Evolutionary conservation across 2,888 invertebrate species (phyloP), one percentile per base, ranked within the genome.

Genomic region (Diarsia dahlii): DNA sequence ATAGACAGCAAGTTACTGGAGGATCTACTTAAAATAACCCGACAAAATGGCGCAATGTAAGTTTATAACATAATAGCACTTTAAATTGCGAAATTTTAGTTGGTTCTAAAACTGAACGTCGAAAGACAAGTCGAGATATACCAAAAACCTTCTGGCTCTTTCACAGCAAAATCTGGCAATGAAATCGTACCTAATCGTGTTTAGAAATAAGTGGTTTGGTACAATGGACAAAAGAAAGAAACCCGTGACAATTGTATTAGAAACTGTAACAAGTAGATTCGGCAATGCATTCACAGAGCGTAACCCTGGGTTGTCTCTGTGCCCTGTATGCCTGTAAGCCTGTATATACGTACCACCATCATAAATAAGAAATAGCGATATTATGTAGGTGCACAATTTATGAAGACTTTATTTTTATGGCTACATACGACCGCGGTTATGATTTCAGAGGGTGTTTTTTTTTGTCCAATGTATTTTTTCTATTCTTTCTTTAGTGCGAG

Each of bases 221-320:
- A 80, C 79, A 76, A 76, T 76, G 71, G 71, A 80, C 74, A 74
- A 74, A 72, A 71, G 82, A 81, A 84, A 82, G 48, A 84, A 84
- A 78, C 64, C 52, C n/a, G 39, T 69, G 68, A 76, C 71, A 77
- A 39, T 74, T 70, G 68, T 69, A 54, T 82, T 78, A 65, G 34
- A 78, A 84, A 82, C 76, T 81, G 67, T 79, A 82, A 70, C 76
- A 66, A 48, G 56, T 60, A 74, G 56, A 63, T 74, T 85, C 48
- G 34, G 66, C 56, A 77, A 74, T 75, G 63, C 56, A 76, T 60
- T 76, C 58, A 46, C 62, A 46, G 64, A 69, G 52, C 74, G 69
- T 74, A 78, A 84, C 20, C 28, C 65, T 52, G 34, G 20, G 28
- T 50, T 62, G 34, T 15, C 48, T 12, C 12, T 28, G 73, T 39